Conservation (phyloP, 2,113 vertebrate genomes). For the Anoura caudifer region DNA sequence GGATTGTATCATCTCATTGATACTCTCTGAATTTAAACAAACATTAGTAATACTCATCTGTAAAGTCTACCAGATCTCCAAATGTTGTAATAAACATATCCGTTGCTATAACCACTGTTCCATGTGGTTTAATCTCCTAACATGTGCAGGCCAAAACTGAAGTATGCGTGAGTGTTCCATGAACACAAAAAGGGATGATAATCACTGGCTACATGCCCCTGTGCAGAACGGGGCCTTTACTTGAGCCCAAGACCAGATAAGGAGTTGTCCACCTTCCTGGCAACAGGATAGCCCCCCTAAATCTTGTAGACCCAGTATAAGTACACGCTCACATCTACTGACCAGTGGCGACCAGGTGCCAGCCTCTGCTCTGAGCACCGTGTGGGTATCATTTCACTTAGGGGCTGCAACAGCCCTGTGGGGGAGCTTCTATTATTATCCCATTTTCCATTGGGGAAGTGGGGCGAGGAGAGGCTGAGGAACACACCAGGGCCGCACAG, state of each 20-base stretch:
- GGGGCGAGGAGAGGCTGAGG: background rate
- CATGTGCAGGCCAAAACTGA: background rate
- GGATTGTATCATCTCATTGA: background rate
- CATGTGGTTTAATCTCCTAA: background rate
- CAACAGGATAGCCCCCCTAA: background rate
- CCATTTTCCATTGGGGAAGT: background rate
- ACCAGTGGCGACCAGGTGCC: background rate
- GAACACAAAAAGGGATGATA: background rate
- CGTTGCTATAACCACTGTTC: background rate
- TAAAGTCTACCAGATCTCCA: background rate
- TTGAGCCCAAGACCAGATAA: background rate
- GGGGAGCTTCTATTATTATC: background rate
- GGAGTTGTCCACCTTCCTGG: too few relatives aligned
- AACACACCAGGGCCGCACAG: background rate
- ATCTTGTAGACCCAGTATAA: background rate
- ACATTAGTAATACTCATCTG: background rate
- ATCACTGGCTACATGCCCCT: background rate
- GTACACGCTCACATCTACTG: background rate
- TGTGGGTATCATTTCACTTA: background rate
- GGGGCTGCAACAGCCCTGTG: background rate
- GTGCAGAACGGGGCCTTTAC: background rate
- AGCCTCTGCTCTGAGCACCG: background rate
- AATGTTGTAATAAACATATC: background rate
- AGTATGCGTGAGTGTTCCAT: background rate
- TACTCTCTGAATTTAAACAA: background rate